Evolutionary conservation across 2,888 invertebrate genomes (phyloP).

Genomic region (Petrophora chlorosata): DNA sequence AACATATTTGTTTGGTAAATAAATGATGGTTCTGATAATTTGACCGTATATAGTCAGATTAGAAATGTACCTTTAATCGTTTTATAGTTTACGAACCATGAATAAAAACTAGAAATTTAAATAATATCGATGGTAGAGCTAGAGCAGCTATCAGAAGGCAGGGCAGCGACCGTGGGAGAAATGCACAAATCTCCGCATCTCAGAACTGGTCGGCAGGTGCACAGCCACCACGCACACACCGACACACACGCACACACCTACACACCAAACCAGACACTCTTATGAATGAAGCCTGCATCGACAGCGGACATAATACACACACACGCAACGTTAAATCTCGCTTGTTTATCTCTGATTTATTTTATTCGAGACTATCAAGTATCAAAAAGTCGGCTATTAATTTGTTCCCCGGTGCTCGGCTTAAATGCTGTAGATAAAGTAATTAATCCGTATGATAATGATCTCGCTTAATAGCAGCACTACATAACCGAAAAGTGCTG

Average conservation of each 20-base stretch:
- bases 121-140: slow-evolving; percentile 75
- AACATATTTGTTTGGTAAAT: too few relatives aligned
- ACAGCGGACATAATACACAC: slow-evolving; percentile 45
- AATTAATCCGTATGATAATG: slow-evolving; percentile 72
- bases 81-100: slow-evolving; percentile 35
- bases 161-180: slow-evolving; percentile 84
- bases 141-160: slow-evolving; percentile 70
- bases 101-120: slow-evolving; percentile 62
- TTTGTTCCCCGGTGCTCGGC: slow-evolving; percentile 70
- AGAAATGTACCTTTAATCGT: neutral
- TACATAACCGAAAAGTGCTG: slow-evolving; percentile 30
- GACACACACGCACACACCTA: slow-evolving; percentile 45
- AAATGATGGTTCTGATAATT: too few relatives aligned
- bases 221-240: slow-evolving; percentile 53
- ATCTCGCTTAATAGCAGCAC: slow-evolving; percentile 55
- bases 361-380: slow-evolving; percentile 74
- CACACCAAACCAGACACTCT: slow-evolving; percentile 65
- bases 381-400: slow-evolving; percentile 77
- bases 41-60: neutral
- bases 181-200: slow-evolving; percentile 83
- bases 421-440: slow-evolving; percentile 74
- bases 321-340: slow-evolving; percentile 60
- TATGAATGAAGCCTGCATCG: slow-evolving; percentile 76
- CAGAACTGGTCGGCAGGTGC: slow-evolving; percentile 84
- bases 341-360: slow-evolving; percentile 82